These are phyloP conservation scores for Danaus chrysippus DNA, from an alignment of 2,888 invertebrate species.

Conservation along the genomic window DNA sequence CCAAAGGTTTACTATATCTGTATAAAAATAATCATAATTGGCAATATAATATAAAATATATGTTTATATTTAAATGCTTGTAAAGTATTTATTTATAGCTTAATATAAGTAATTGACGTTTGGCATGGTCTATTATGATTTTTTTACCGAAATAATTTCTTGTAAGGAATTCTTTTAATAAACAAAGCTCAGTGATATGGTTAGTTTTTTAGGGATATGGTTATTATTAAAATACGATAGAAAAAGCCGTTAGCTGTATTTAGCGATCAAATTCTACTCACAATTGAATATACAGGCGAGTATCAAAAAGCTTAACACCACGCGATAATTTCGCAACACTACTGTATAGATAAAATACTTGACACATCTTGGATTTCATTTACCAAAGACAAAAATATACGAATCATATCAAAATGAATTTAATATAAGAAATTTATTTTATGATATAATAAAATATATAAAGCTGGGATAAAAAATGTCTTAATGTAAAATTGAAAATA, in stretches of 20 bases:
- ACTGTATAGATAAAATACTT: conserved; percentile 17
- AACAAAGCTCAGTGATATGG: conserved; percentile 53
- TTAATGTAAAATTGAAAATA: too few relatives aligned
- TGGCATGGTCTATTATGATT: conserved; percentile 53
- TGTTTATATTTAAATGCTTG: conserved; percentile 43
- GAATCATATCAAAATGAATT: background rate
- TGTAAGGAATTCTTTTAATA: conserved; percentile 15
- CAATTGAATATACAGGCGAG: conserved; percentile 31
- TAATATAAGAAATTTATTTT: background rate
- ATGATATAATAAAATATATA: too few relatives aligned
- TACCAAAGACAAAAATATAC: background rate
- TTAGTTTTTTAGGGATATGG: conserved; percentile 49
- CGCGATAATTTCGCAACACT: conserved; percentile 20
- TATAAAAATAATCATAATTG: conserved; percentile 27
- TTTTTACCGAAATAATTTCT: conserved; percentile 38
- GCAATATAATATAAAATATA: conserved; percentile 55
- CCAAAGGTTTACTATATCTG: conserved; percentile 11
- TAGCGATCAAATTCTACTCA: conserved; percentile 15
- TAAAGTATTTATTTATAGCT: conserved; percentile 47
- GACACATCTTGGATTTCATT: conserved; percentile 21
- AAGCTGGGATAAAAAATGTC: too few relatives aligned
- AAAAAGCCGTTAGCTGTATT: conserved; percentile 19
- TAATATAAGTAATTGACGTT: conserved; percentile 68
- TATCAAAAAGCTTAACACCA: conserved; percentile 36
- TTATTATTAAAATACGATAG: conserved; percentile 12